A percentile compares a stretch with the other conserved stretches of the same genome.
Evolutionary conservation across 1,140 invertebrate species (phyloP).

Genomic region (Eurosta solidaginis): DNA sequence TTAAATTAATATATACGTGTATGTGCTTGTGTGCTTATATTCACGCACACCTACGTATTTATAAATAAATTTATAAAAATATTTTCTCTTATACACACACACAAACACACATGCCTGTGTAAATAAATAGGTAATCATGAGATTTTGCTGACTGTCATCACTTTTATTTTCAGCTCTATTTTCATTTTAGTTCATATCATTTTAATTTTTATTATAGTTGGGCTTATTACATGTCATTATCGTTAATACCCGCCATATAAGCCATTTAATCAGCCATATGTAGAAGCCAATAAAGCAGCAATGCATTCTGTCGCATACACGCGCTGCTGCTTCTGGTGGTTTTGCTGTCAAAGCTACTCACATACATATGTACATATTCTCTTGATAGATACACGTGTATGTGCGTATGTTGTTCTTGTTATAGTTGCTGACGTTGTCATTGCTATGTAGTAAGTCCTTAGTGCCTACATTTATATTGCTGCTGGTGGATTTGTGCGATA

Average conservation of each 20-base stretch:
- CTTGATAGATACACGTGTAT: too few relatives aligned
- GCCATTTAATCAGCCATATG: conserved; percentile 23
- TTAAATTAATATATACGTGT: not conserved
- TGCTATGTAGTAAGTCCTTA: not conserved
- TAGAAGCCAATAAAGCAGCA: conserved; percentile 6
- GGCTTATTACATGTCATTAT: conserved; percentile 24
- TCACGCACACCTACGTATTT: too few relatives aligned
- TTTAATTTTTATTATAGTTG: conserved; percentile 25
- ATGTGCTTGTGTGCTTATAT: too few relatives aligned
- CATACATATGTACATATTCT: too few relatives aligned
- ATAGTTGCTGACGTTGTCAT: not conserved
- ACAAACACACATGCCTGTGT: not conserved
- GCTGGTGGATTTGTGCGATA: not conserved
- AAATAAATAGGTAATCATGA: not conserved
- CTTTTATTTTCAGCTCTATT: conserved; percentile 16
- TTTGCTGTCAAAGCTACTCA: not conserved
- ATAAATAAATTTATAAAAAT: too few relatives aligned
- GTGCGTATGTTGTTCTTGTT: not conserved
- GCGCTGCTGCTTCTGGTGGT: not conserved
- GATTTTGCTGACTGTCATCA: conserved; percentile 16
- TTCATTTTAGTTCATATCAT: conserved; percentile 19
- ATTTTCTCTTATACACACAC: too few relatives aligned
- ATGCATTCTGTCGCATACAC: not conserved
- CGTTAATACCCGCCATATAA: conserved; percentile 22
- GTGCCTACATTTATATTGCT: not conserved